Evolutionary conservation across 2,797 vertebrate genomes (phyloP).

Genomic region (Liparis tanakae): DNA sequence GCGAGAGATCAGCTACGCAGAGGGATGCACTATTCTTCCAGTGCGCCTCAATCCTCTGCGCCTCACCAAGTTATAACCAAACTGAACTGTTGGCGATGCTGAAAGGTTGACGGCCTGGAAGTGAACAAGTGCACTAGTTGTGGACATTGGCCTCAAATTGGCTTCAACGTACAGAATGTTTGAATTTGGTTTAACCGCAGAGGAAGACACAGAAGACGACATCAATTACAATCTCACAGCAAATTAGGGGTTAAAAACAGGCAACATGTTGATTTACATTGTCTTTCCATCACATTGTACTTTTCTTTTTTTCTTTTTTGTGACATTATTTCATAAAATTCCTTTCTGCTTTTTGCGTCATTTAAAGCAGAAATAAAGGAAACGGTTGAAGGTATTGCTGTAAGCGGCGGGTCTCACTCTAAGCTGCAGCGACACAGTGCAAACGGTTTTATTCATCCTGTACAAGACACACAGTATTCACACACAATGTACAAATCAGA

Average conservation of each 20-base stretch:
- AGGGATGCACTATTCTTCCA: constrained; percentile 87
- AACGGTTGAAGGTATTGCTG: constrained; percentile 9
- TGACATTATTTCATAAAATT: constrained; percentile 46
- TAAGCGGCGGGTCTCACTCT: background rate
- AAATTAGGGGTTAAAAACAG: constrained; percentile 48
- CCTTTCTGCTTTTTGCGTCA: constrained; percentile 47
- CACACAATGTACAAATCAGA: constrained; percentile 46
- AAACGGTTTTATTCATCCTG: constrained; percentile 64
- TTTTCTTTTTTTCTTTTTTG: constrained; percentile 46
- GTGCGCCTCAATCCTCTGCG: constrained; percentile 91
- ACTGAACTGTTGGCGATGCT: background rate
- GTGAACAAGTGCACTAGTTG: constrained; percentile 3
- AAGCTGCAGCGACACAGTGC: constrained; percentile 48
- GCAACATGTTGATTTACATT: constrained; percentile 37
- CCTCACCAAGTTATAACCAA: constrained; percentile 89
- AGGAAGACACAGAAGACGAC: constrained; percentile 51
- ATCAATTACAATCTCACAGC: constrained; percentile 2
- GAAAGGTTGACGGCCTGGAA: constrained; percentile 14
- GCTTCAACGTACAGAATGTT: constrained; percentile 7
- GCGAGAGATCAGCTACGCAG: constrained; percentile 90
- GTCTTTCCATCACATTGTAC: constrained; percentile 33
- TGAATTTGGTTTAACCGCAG: constrained; percentile 51
- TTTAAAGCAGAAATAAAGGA: constrained; percentile 61
- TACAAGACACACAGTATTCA: constrained; percentile 39
- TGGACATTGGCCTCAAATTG: constrained; percentile 10